Base-by-base conservation (phyloP, 2,797 vertebrate genomes). In the Channa striata region DNA sequence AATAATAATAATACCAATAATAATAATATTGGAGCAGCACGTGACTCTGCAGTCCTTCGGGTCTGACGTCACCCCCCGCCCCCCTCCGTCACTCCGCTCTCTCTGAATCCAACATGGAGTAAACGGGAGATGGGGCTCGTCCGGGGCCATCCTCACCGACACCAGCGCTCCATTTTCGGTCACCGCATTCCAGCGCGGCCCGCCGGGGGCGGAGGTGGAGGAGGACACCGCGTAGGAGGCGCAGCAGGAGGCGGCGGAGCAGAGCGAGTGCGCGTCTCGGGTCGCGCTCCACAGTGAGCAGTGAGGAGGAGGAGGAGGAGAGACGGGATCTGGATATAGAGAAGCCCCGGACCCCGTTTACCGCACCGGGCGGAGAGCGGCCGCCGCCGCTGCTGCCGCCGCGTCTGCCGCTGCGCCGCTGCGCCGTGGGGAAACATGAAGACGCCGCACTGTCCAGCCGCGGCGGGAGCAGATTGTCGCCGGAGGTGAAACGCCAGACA, bases 91-190 rank as follows among this genome's bases (percentile, higher is more conserved):
- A 49, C 46, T 4, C 67, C 68, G 59, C 58, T 65, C 82, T 61
- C 74, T 64, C 77, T 82, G 68, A 87, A 94, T 93, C 93, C 93
- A 95, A 93, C 93, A 95, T 95, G 95, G 95, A 95, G 93, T 95
- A 91, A 93, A 84, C 88, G 89, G 92, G 68, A 93, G 94, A 96
- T 95, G 96, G 95, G 95, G 95, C 95, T 96, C 93, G 93, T 92
- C 90, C 92, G 88, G 94, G 91, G 94, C 94, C 93, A 93, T 94
- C 94, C 93, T 90, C 91, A 92, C 89, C 93, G 80, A 92, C 80
- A 89, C 17, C 82, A 82, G 71, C 70, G 74, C 67, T 46, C 71
- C 68, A 67, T 69, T 72, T 47, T 71, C 91, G 82, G 78, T 76
- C 79, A 82, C 87, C 52, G 78, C 76, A 19, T 48, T 57, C 68